A percentile compares a stretch with the other conserved stretches of the same genome.
phyloP scores from a whole-genome alignment of 2,888 invertebrate genomes.

The Nyleta sp. region DNA sequence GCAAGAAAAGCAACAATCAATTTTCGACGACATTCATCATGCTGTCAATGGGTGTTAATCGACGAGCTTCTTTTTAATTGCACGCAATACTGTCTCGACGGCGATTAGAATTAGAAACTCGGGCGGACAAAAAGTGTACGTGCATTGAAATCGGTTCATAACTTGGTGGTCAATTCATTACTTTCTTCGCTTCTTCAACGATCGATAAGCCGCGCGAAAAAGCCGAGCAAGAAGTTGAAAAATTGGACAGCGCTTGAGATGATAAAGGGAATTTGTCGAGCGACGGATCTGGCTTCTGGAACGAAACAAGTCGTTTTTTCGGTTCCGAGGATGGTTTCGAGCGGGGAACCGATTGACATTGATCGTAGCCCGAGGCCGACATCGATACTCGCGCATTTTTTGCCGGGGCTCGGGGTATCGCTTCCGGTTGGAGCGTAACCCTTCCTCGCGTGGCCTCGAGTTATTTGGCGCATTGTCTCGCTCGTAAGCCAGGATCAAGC shows the following conservation, averaged over 20 bases:
- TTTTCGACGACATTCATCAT: constrained; percentile 35
- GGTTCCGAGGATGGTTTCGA: no score
- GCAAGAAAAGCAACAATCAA: constrained; percentile 3
- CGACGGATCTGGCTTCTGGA: no score
- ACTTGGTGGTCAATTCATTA: constrained; percentile 20
- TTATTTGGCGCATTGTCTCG: constrained; percentile 47
- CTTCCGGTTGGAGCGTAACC: constrained; percentile 21
- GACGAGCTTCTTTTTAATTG: constrained; percentile 8
- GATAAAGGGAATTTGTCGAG: no score
- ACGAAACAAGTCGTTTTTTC: no score
- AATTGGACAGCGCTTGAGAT: no score
- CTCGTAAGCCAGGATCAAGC: constrained; percentile 66
- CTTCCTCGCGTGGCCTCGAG: constrained; percentile 11
- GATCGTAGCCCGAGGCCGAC: neutral
- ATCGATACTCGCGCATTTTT: neutral
- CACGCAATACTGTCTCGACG: neutral
- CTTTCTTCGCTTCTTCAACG: constrained; percentile 2
- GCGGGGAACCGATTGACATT: neutral
- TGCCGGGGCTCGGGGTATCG: neutral
- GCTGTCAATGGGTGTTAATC: neutral
- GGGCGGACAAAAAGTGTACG: neutral
- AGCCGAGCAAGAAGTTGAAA: no score
- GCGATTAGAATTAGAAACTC: constrained; percentile 18
- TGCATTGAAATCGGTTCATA: neutral
- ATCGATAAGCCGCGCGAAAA: no score